Conservation (phyloP, 2,888 invertebrate genomes). For the Nomada flava region DNA sequence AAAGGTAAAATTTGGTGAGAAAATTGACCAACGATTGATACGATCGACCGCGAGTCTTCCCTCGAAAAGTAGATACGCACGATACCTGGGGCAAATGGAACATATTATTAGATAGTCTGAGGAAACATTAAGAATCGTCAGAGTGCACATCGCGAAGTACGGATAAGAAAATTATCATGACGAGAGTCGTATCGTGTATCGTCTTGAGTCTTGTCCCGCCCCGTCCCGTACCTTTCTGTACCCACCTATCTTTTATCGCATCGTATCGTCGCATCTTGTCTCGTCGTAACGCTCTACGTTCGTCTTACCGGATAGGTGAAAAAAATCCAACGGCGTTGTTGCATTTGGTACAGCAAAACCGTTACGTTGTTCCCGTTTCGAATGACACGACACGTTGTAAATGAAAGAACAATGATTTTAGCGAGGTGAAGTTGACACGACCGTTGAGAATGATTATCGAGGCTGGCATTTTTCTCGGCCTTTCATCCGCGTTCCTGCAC, state of each 20-base stretch:
- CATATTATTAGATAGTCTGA: neutral
- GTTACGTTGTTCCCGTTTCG: neutral
- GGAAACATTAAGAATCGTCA: neutral
- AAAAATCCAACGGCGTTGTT: neutral
- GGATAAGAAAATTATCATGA: neutral
- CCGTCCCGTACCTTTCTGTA: neutral
- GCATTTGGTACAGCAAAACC: neutral
- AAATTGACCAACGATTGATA: too few species aligned
- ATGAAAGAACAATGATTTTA: neutral
- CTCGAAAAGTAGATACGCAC: too few species aligned
- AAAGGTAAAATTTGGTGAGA: too few species aligned
- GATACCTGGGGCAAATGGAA: too few species aligned
- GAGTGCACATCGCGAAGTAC: neutral
- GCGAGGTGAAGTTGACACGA: too few species aligned
- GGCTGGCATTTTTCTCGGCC: too few species aligned
- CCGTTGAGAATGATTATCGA: too few species aligned
- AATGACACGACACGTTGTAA: neutral
- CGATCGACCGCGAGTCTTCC: too few species aligned
- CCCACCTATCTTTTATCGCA: neutral
- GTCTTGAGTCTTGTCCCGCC: neutral
- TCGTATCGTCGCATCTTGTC: neutral
- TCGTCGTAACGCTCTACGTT: neutral
- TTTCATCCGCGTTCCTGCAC: neutral
- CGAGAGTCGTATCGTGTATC: neutral
- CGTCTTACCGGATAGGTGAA: neutral